Evolutionary conservation across 2,797 vertebrate species (phyloP).

Genomic region (Valencia hispanica): DNA sequence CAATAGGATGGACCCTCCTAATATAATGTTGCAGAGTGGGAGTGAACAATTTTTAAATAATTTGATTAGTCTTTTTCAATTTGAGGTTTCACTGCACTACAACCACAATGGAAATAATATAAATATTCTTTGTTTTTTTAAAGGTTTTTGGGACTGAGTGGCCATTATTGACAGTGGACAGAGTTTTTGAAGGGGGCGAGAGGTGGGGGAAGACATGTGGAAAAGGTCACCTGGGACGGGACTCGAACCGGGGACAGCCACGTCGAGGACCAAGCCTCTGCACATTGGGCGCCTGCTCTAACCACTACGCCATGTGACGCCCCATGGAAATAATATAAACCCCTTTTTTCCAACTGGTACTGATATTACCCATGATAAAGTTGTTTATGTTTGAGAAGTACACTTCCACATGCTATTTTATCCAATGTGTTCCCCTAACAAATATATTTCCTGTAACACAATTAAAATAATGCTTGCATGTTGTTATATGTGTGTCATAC

Average conservation of each 20-base stretch:
- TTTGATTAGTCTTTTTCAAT: constrained; percentile 29
- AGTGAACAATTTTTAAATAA: constrained; percentile 24
- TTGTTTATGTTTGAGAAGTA: background rate
- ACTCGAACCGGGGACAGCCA: too few species aligned
- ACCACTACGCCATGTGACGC: too few species aligned
- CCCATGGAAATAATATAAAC: too few species aligned
- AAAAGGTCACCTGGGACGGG: too few species aligned
- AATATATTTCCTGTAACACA: background rate
- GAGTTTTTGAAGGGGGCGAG: too few species aligned
- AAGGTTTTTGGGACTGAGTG: too few species aligned
- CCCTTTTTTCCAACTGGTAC: background rate
- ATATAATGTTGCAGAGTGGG: constrained; percentile 24
- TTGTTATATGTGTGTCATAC: background rate
- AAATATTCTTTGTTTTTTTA: too few species aligned
- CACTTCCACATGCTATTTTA: background rate
- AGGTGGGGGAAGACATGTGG: too few species aligned
- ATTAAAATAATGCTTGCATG: background rate
- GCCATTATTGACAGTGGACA: too few species aligned
- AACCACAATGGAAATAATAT: constrained; percentile 36
- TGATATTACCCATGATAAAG: background rate
- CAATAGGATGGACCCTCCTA: background rate
- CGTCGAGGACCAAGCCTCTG: too few species aligned
- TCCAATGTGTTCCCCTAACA: background rate
- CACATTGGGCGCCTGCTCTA: too few species aligned
- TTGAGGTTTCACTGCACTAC: background rate